Evolutionary conservation across 2,888 invertebrate species (phyloP).

Genomic region (Brenthis daphne): DNA sequence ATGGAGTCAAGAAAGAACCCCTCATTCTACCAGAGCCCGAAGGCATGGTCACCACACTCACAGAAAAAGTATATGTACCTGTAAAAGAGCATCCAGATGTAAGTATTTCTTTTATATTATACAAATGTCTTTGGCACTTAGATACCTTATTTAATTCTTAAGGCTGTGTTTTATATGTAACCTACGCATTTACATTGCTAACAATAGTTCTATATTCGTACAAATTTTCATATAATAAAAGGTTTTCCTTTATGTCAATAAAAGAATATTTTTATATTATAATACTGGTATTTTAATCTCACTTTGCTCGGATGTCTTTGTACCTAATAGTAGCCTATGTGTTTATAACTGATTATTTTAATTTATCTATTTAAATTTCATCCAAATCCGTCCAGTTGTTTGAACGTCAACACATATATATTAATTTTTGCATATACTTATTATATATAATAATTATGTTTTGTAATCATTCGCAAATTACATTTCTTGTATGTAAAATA

Average conservation of each 20-base stretch:
- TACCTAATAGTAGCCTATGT: too few species aligned
- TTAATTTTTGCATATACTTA: too few species aligned
- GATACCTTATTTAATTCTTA: not conserved
- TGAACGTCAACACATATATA: too few species aligned
- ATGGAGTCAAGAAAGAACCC: constrained; percentile 97
- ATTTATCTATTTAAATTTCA: too few species aligned
- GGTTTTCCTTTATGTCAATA: constrained; percentile 1
- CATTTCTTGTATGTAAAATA: too few species aligned
- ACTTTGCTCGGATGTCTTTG: not conserved
- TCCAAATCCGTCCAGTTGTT: too few species aligned
- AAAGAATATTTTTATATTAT: not conserved
- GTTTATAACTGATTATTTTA: too few species aligned
- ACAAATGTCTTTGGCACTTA: constrained; percentile 8
- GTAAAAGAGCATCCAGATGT: constrained; percentile 99
- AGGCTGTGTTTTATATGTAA: constrained; percentile 7
- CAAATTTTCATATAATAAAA: constrained; percentile 6
- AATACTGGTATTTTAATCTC: not conserved
- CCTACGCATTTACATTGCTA: not conserved
- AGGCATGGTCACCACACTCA: constrained; percentile 94
- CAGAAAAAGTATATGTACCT: constrained; percentile 99
- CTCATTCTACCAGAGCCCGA: constrained; percentile 94
- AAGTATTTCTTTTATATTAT: constrained; percentile 80
- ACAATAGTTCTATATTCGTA: constrained; percentile 2
- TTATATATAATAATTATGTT: too few species aligned
- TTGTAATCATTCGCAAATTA: too few species aligned